Evolutionary conservation across 2,113 vertebrate species (phyloP), one percentile per base, ranked within the genome.

Genomic region (Corydoras sp.): DNA sequence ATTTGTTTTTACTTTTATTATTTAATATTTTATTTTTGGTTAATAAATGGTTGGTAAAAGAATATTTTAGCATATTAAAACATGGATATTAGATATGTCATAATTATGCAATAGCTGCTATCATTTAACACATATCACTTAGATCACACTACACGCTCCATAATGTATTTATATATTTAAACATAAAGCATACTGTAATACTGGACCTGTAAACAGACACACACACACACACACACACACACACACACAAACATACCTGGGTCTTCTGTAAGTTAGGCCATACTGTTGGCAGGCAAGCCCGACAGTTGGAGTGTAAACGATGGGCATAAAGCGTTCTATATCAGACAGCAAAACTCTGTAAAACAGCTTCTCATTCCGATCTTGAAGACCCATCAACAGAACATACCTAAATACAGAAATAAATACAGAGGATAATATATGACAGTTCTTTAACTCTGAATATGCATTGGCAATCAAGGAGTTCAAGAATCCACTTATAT

Each of bases 301-400:
- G 73, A 99, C 95, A 0, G 91, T 98, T 65, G 96, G 96, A 56
- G 96, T 99, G 86, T 99, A 99, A 73, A 99, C 94, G 77, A 97
- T 91, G 60, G 97, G 97, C 97, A 99, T 96, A 81, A 98, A 99
- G 81, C 83, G 91, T 71, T 98, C 94, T 12, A 97, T 87, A 81
- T 98, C 90, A 73, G 93, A 98, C 53, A 82, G 78, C 32, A 99
- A 84, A 58, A 95, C 88, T 76, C 90, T 91, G 67, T 98, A 99
- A 85, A 99, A 99, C 15, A 99, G 93, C 80, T 98, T 98, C 85
- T 99, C 96, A 24, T 94, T 99, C 78, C 86, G 89, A 80, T 98
- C 95, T 87, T 98, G 95, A 81, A 99, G 93, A 73, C 90, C 90
- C 93, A 97, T 98, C 83, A 99, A 86, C 29, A 95, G 92, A 82